Evolutionary conservation across 2,113 vertebrate species (phyloP).

Genomic region (Erythrocercus mccallii): DNA sequence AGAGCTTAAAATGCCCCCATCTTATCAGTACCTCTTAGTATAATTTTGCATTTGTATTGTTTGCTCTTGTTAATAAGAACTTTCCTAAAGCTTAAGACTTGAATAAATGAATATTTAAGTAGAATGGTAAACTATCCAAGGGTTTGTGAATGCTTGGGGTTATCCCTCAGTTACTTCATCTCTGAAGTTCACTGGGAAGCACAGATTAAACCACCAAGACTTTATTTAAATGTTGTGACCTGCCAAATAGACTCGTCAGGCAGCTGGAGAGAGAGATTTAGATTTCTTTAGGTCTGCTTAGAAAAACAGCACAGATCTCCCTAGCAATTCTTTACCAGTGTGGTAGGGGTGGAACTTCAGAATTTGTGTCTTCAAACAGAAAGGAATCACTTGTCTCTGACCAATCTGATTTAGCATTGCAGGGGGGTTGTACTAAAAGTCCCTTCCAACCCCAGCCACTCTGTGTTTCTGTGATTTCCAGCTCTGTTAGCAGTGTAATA

Average conservation of each 20-base stretch:
- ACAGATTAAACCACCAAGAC: neutral
- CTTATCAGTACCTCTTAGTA: neutral
- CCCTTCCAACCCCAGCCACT: neutral
- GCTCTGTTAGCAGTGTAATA: neutral
- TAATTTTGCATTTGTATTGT: neutral
- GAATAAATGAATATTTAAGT: slow-evolving; percentile 27
- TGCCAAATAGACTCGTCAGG: neutral
- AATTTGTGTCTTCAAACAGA: neutral
- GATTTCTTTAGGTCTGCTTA: neutral
- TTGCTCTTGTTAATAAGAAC: slow-evolving; percentile 3
- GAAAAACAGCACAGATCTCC: neutral
- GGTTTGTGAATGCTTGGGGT: neutral
- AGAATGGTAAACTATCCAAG: neutral
- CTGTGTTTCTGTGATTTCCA: neutral
- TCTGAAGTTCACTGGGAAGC: neutral
- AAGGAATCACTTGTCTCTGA: neutral
- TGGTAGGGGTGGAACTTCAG: neutral
- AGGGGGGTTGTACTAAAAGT: neutral
- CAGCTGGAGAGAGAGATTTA: neutral
- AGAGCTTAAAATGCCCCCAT: neutral
- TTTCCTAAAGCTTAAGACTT: neutral
- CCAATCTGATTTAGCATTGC: too few species aligned
- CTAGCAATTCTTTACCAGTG: rapidly evolving
- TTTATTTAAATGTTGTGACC: neutral
- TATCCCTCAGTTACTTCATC: neutral